phyloP scores from a whole-genome alignment of 2,888 invertebrate species.

The Caenorhabditis afra region DNA sequence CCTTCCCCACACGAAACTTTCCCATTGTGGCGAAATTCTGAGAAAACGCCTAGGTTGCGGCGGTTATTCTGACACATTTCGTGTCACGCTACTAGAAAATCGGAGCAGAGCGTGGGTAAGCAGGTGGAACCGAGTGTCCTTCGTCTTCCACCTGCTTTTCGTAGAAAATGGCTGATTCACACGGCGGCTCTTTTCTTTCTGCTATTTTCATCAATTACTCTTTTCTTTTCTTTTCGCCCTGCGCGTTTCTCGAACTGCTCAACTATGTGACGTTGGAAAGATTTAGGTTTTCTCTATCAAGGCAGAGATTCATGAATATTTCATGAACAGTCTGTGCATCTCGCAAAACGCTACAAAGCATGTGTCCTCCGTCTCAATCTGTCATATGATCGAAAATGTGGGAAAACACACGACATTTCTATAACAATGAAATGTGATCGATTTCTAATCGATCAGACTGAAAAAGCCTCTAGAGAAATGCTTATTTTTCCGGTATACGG shows the following conservation, averaged over 20 bases:
- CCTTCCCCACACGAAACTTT: too few relatives aligned
- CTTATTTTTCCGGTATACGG: too few relatives aligned
- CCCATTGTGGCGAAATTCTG: too few relatives aligned
- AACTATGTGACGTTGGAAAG: not conserved
- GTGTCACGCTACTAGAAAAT: not conserved
- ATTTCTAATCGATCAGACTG: not conserved
- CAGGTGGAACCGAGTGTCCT: conserved; percentile 5
- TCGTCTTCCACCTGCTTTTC: conserved; percentile 26
- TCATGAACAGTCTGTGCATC: conserved; percentile 8
- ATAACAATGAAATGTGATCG: too few relatives aligned
- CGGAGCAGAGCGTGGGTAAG: not conserved
- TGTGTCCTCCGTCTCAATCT: too few relatives aligned
- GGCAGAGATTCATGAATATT: conserved; percentile 13
- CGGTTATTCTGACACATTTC: too few relatives aligned
- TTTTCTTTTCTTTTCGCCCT: not conserved
- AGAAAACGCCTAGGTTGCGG: too few relatives aligned
- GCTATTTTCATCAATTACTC: conserved; percentile 17
- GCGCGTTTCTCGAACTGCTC: too few relatives aligned
- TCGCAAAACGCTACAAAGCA: not conserved
- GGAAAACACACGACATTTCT: too few relatives aligned
- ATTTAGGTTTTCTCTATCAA: conserved; percentile 9
- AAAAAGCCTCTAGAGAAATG: too few relatives aligned
- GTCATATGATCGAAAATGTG: too few relatives aligned
- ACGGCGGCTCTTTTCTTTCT: conserved; percentile 12
- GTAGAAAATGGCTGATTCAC: conserved; percentile 7